phyloP scores from a whole-genome alignment of 2,797 vertebrate species.

The Cossypha polioptera region DNA sequence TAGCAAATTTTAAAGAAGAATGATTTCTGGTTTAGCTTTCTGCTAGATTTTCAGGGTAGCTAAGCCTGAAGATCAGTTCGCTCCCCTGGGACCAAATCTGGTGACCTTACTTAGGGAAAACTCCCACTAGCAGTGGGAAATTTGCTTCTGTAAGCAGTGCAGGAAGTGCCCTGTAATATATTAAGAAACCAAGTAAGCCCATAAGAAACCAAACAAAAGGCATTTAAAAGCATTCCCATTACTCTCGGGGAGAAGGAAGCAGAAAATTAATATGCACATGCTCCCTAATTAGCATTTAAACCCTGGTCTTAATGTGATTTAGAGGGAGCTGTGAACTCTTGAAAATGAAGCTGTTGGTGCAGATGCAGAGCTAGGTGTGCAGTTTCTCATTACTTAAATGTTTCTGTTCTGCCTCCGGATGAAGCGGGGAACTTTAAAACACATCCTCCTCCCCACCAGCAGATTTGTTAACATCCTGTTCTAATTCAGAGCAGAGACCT shows the following conservation, averaged over 20 bases:
- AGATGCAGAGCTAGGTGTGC: conserved; percentile 48
- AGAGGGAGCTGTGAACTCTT: conserved; percentile 18
- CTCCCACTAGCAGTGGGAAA: conserved; percentile 55
- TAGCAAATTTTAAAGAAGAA: conserved; percentile 13
- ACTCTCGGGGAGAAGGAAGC: not conserved
- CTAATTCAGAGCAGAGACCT: conserved; percentile 23
- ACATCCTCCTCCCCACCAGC: not conserved
- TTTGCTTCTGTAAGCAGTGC: conserved; percentile 46
- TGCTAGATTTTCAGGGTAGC: not conserved
- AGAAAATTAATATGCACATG: conserved; percentile 47
- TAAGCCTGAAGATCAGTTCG: not conserved
- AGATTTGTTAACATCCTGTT: conserved; percentile 50
- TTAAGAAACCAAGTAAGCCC: conserved; percentile 43
- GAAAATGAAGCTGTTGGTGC: conserved; percentile 38
- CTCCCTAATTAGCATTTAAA: conserved; percentile 41
- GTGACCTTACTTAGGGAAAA: conserved; percentile 43
- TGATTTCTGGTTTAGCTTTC: conserved; percentile 16
- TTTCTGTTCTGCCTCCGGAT: conserved; percentile 31
- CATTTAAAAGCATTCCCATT: conserved; percentile 44
- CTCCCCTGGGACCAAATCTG: conserved; percentile 20
- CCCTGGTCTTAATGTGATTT: conserved; percentile 26
- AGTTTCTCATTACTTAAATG: conserved; percentile 18
- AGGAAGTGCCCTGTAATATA: conserved; percentile 61
- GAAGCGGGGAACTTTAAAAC: not conserved
- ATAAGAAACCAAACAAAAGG: conserved; percentile 38